These are phyloP conservation scores for Odontomyia ornata DNA, from an alignment of 2,888 invertebrate genomes.

Conservation along the genomic window DNA sequence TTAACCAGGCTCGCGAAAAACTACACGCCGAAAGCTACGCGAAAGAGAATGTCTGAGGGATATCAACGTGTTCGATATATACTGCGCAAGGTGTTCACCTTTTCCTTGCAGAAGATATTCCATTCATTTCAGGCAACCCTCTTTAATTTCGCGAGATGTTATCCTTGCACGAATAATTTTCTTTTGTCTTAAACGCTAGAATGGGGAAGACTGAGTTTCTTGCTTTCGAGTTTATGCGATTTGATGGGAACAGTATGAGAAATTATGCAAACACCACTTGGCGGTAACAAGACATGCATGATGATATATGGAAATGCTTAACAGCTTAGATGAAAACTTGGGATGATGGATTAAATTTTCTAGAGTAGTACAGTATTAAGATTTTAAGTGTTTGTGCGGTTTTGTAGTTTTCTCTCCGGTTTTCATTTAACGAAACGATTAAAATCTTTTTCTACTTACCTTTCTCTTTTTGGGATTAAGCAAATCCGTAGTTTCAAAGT, in stretches of 20 bases:
- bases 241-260: too few relatives aligned
- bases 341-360: not conserved
- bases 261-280: too few relatives aligned
- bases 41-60: not conserved
- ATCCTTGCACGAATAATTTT: not conserved
- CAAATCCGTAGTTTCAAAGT: constrained; percentile 58
- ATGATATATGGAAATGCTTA: too few relatives aligned
- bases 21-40: not conserved
- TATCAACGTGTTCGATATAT: not conserved
- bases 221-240: too few relatives aligned
- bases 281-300: too few relatives aligned
- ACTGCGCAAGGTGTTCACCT: not conserved
- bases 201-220: not conserved
- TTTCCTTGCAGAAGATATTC: not conserved
- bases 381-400: too few relatives aligned
- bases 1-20: not conserved
- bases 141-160: not conserved
- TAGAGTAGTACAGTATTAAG: not conserved
- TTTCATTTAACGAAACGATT: too few relatives aligned
- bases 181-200: not conserved
- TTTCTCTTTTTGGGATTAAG: constrained; percentile 63
- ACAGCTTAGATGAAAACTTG: not conserved
- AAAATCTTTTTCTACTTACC: constrained; percentile 55
- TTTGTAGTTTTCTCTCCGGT: too few relatives aligned
- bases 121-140: not conserved